Percentiles rank a stretch among this genome's conserved stretches.
Conservation (phyloP, 2,888 invertebrate genomes). For the Eledone cirrhosa region DNA sequence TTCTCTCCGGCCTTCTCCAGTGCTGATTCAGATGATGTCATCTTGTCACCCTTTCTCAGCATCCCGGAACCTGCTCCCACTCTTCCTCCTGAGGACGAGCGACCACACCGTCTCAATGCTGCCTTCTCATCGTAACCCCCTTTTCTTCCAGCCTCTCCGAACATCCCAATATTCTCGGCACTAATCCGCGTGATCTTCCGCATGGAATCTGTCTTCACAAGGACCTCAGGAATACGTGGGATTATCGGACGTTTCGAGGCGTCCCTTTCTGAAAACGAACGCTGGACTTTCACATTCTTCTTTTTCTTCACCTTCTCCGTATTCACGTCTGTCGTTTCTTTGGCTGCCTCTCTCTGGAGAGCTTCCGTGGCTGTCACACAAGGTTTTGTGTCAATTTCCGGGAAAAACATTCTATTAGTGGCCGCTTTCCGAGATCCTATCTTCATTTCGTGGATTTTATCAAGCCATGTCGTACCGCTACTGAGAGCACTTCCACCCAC, state of each 20-base stretch:
- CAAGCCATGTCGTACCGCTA: background rate
- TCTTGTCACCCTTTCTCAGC: background rate
- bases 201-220: constrained; percentile 17
- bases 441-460: background rate
- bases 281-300: constrained; percentile 1
- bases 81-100: no score
- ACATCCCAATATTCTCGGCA: background rate
- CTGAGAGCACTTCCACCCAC: no score
- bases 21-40: constrained; percentile 1
- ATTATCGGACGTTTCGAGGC: constrained; percentile 1
- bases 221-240: background rate
- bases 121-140: no score
- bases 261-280: constrained; percentile 7
- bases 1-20: background rate
- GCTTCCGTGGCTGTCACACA: no score
- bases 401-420: background rate
- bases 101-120: no score
- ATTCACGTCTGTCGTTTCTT: background rate
- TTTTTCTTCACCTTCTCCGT: background rate
- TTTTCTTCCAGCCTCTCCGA: background rate
- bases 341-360: no score
- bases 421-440: background rate
- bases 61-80: background rate
- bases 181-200: constrained; percentile 17
- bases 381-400: background rate